Base-by-base conservation (phyloP, 2,888 invertebrate genomes). In the Pammene fasciana region DNA sequence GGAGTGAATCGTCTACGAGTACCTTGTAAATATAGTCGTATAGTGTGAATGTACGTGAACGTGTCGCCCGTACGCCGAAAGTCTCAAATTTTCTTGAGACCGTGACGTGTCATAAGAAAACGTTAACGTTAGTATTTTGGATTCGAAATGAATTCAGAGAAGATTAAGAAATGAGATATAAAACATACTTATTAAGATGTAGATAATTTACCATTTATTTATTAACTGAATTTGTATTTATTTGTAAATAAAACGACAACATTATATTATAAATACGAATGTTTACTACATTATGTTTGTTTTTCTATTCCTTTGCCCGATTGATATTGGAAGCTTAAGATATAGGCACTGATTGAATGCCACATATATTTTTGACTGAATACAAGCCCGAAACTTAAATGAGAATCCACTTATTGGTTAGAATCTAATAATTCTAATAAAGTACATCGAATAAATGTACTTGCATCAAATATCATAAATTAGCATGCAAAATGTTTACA, bases 161-260 rank as follows among this genome's bases (percentile, higher is more conserved):
- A 89, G 90, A 92, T 92, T 90, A 91, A 90, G 88, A 90, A 88
- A 92, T 90, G 92, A 92, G 92, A 92, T 92, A 92, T 90, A 90
- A 88, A 90, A 85, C 88, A 89, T 92, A 92, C 86, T 89, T 91
- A 90, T 90, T 92, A 92, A 92, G 92, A 87, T 92, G 92, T 92
- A 92, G 92, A 92, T 92, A 92, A 91, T 90, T 92, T 92, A 92
- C 92, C 92, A 92, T 91, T 92, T 92, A 92, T 92, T 92, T 92
- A 92, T 92, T 92, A 92, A 92, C 93, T 91, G 91, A 92, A 92
- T 92, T 92, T 92, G 92, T 92, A 92, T 92, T 92, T 92, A 92
- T 92, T 92, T 92, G 92, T 92, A 92, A 92, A 92, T 92, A 92
- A 92, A 92, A 90, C 88, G 85, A 91, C 88, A 88, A 89, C 89